These are phyloP conservation scores for Eidolon dupreanum DNA, from an alignment of 2,797 vertebrate genomes.

Conservation along the genomic window DNA sequence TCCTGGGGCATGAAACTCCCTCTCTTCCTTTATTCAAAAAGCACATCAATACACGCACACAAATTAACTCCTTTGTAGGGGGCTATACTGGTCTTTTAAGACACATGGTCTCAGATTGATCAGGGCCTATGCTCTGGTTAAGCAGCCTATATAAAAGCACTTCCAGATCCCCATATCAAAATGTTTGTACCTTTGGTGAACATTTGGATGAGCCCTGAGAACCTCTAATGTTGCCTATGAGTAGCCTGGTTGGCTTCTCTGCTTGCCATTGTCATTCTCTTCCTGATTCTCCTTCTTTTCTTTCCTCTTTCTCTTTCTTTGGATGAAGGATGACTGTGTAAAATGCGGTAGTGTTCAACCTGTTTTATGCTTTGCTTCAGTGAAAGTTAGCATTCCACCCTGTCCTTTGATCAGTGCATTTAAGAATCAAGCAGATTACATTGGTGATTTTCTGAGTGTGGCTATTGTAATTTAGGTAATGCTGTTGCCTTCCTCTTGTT, in stretches of 20 bases:
- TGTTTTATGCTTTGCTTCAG: slow-evolving; percentile 37
- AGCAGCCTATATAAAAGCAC: background rate
- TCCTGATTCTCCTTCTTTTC: background rate
- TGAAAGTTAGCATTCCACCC: background rate
- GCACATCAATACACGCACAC: background rate
- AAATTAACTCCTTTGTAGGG: background rate
- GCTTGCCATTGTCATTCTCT: background rate
- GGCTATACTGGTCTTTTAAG: background rate
- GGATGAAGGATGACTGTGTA: background rate
- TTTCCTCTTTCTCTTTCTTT: slow-evolving; percentile 22
- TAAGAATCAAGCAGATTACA: background rate
- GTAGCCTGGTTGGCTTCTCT: background rate
- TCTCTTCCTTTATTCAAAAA: slow-evolving; percentile 11
- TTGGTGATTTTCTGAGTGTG: background rate
- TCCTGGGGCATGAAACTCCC: background rate
- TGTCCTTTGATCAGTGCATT: background rate
- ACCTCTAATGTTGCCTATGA: background rate
- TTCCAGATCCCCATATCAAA: background rate
- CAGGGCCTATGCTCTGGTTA: background rate
- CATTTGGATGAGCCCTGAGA: background rate
- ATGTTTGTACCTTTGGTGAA: background rate
- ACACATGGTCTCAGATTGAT: background rate
- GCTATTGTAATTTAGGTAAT: background rate
- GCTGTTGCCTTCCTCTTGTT: background rate
- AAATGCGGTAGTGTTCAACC: background rate